These are phyloP conservation scores for Axis porcinus DNA, from an alignment of 2,113 vertebrate genomes.

Conservation along the genomic window DNA sequence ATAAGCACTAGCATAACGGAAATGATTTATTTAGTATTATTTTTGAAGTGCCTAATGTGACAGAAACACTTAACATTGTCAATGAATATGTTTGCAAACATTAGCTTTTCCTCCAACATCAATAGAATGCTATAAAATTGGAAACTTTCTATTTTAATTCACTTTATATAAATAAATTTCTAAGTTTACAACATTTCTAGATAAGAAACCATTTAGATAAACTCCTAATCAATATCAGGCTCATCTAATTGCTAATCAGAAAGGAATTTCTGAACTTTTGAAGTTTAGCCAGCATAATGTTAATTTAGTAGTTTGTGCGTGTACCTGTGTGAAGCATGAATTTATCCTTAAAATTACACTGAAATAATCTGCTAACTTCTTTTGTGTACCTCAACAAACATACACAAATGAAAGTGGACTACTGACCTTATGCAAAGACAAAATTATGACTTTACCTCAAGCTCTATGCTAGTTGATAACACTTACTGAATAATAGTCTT, in stretches of 20 bases:
- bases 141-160: background rate
- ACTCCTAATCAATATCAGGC: background rate
- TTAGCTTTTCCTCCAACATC: background rate
- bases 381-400: constrained; percentile 4
- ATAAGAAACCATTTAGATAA: constrained; percentile 45
- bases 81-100: background rate
- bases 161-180: background rate
- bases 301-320: background rate
- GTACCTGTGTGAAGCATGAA: background rate
- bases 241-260: constrained; percentile 2
- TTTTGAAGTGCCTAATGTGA: background rate
- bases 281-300: background rate
- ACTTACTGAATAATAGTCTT: background rate
- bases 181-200: background rate
- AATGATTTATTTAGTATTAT: background rate
- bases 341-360: constrained; percentile 12
- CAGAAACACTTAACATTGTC: background rate
- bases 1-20: background rate
- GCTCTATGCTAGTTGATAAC: background rate
- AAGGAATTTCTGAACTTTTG: constrained; percentile 22
- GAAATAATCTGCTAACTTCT: constrained; percentile 3
- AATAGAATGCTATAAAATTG: background rate
- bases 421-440: background rate
- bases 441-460: background rate
- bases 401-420: background rate